A percentile compares a stretch with the other conserved stretches of the same genome.
Evolutionary conservation across 2,113 vertebrate genomes (phyloP).

Genomic region (Sylvicapra grimmia): DNA sequence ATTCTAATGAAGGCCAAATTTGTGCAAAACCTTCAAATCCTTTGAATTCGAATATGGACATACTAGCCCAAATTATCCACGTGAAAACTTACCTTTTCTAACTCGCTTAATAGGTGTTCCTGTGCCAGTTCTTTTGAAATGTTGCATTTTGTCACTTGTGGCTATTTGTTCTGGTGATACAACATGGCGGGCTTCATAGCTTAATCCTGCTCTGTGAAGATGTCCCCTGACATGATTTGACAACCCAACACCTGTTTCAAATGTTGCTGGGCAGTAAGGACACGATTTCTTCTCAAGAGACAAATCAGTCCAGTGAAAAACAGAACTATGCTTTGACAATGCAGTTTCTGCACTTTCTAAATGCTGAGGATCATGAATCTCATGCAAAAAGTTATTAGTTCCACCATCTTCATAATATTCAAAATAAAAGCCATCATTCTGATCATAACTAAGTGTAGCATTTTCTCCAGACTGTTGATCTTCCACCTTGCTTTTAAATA

Average conservation of each 20-base stretch:
- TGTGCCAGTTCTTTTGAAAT: constrained; percentile 87
- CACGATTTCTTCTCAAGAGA: constrained; percentile 88
- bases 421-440: constrained; percentile 87
- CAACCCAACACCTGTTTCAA: constrained; percentile 93
- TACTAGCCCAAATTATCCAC: not conserved
- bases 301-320: constrained; percentile 87
- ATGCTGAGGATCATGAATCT: constrained; percentile 83
- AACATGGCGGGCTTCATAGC: constrained; percentile 93
- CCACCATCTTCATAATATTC: constrained; percentile 86
- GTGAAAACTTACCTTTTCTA: constrained; percentile 87
- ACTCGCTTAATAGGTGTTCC: constrained; percentile 84
- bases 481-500: constrained; percentile 85
- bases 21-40: constrained; percentile 35
- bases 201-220: constrained; percentile 92
- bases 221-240: constrained; percentile 95
- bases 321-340: constrained; percentile 82
- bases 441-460: constrained; percentile 80
- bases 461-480: constrained; percentile 79
- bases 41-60: constrained; percentile 5
- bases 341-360: constrained; percentile 80
- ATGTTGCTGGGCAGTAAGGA: constrained; percentile 92
- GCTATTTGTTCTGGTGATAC: constrained; percentile 94
- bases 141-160: constrained; percentile 88
- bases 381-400: constrained; percentile 80
- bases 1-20: constrained; percentile 43